Percentiles rank a stretch among this genome's conserved stretches.
Conservation (phyloP, 92 coral and sea anemone genomes). For the Galaxea fascicularis region DNA sequence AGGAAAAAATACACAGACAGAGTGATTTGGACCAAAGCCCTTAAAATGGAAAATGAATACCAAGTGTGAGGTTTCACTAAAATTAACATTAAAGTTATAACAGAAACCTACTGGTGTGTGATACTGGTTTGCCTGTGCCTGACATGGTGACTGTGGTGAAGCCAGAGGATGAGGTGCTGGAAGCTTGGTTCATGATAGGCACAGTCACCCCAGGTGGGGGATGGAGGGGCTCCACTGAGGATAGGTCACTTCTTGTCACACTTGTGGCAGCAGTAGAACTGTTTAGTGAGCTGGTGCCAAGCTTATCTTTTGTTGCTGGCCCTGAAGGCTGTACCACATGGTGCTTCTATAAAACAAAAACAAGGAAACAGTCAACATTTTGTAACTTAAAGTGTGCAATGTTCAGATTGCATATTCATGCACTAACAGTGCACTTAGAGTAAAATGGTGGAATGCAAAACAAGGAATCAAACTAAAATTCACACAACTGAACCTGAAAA, state of each 20-base stretch:
- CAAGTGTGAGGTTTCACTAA: too few relatives aligned
- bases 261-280: slow-evolving; percentile 57
- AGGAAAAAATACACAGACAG: too few relatives aligned
- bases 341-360: slow-evolving; percentile 48
- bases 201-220: slow-evolving; percentile 92
- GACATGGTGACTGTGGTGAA: slow-evolving; percentile 78
- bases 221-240: slow-evolving; percentile 69
- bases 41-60: too few relatives aligned
- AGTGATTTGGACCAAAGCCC: too few relatives aligned
- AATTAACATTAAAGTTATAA: too few relatives aligned
- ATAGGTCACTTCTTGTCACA: slow-evolving; percentile 70
- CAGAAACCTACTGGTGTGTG: slow-evolving; percentile 72
- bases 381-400: background rate
- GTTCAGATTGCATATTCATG: background rate
- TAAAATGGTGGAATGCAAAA: background rate
- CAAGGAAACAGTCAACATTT: background rate
- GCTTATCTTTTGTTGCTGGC: slow-evolving; percentile 75
- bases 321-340: slow-evolving; percentile 62
- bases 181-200: slow-evolving; percentile 61
- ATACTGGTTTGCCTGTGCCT: slow-evolving; percentile 79
- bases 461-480: background rate
- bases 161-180: slow-evolving; percentile 65
- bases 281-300: slow-evolving; percentile 65
- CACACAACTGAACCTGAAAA: slow-evolving; percentile 60
- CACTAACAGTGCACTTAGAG: background rate